Conservation (phyloP, 2,888 invertebrate genomes). For the Ephialtes manifestator region DNA sequence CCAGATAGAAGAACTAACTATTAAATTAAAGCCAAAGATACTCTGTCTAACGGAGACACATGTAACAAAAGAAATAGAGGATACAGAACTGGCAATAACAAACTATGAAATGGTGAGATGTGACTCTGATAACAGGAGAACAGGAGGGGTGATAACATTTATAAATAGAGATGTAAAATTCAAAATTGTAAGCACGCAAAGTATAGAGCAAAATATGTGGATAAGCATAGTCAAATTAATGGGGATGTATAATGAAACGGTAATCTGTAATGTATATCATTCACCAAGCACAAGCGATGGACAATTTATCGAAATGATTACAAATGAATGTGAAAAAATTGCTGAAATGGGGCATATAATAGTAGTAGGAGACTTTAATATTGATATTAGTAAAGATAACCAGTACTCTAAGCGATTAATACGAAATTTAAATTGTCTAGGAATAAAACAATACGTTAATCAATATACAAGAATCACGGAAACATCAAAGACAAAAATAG, state of each 20-base stretch:
- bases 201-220: conserved; percentile 14
- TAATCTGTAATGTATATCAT: conserved; percentile 17
- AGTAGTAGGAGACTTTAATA: conserved; percentile 27
- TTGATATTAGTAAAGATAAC: conserved; percentile 14
- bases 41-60: conserved; percentile 32
- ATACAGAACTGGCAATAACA: not conserved
- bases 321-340: conserved; percentile 1
- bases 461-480: conserved; percentile 18
- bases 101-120: conserved; percentile 18
- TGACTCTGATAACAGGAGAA: conserved; percentile 5
- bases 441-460: conserved; percentile 4
- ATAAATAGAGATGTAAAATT: conserved; percentile 2
- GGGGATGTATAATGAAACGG: not conserved
- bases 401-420: conserved; percentile 12
- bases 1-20: conserved; percentile 1
- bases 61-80: not conserved
- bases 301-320: not conserved
- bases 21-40: not conserved
- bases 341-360: not conserved
- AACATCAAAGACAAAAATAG: conserved; percentile 30
- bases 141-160: conserved; percentile 24
- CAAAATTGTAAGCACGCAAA: not conserved
- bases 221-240: not conserved
- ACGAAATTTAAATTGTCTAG: not conserved
- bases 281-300: conserved; percentile 28